Base-by-base conservation (phyloP, 2,888 invertebrate genomes). In the Xestia rhomboidea region DNA sequence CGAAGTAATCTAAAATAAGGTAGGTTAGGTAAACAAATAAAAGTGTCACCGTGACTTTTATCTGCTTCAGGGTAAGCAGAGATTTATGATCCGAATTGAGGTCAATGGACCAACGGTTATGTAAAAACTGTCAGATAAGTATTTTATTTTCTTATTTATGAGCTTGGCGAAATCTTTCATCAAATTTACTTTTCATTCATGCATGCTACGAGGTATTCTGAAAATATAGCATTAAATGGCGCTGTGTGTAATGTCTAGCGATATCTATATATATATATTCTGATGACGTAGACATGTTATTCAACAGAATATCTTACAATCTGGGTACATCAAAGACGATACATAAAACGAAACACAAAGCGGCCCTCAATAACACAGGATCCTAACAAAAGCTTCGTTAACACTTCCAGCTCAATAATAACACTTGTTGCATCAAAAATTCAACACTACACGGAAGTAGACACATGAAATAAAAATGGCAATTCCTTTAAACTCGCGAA, bases 401-500 rank as follows among this genome's bases (percentile, higher is more conserved):
- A 73, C 64, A 76, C 79, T 73, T 81, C 64, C 62, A 78, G 73
- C 49, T 69, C 86, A 74, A 81, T 80, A 81, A 82, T 85, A 64
- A 70, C 74, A 87, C 87, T 88, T 87, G 87, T 87, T 88, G 85
- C 77, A 54, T 85, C 71, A 85, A 85, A 77, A 84, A 81, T 72
- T 82, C 74, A 80, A 57, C 67, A 66, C 21, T 21, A 72, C 60
- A 76, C 71, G 64, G 49, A 54, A 68, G 66, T 27, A 76, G 64
- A 76, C 46, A 27, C 62, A 27, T 82, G 73, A 77, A 83, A 87
- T 85, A 87, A 87, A 83, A 82, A 87, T 77, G 68, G 72, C 76
- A 78, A 87, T 88, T 86, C 82, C 83, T 84, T 84, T 83, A 83
- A 87, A 90, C 73, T 82, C 79, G 83, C 82, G 73, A 90, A 89